Percentiles rank a stretch among this genome's conserved stretches.
These are phyloP conservation scores for Cyprinella venusta DNA, from an alignment of 2,797 vertebrate genomes.

Conservation along the genomic window DNA sequence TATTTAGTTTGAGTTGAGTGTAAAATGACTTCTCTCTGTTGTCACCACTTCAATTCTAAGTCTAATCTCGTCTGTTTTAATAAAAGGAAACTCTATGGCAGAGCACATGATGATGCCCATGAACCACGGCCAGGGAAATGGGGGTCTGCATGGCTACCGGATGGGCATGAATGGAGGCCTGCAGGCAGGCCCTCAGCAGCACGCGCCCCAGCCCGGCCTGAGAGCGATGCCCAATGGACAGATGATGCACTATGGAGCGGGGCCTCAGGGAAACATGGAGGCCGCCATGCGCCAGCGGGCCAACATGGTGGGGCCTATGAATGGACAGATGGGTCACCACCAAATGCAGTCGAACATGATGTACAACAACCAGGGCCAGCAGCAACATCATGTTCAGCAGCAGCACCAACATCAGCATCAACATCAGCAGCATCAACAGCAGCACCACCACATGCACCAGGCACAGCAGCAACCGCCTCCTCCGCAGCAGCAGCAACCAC, in stretches of 20 bases:
- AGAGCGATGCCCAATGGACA: constrained; percentile 76
- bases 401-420: constrained; percentile 76
- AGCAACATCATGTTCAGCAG: constrained; percentile 74
- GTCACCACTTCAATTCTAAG: constrained; percentile 4
- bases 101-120: constrained; percentile 96
- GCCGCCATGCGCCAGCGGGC: constrained; percentile 82
- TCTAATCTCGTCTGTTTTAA: constrained; percentile 62
- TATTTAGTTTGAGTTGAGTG: background rate
- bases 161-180: constrained; percentile 87
- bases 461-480: constrained; percentile 69
- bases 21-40: background rate
- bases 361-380: constrained; percentile 80
- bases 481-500: constrained; percentile 66
- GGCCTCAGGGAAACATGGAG: constrained; percentile 81
- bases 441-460: constrained; percentile 76
- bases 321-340: constrained; percentile 82
- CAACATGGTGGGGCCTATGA: constrained; percentile 79
- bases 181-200: constrained; percentile 83
- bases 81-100: constrained; percentile 82
- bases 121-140: constrained; percentile 82
- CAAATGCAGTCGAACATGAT: constrained; percentile 86
- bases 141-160: constrained; percentile 87
- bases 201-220: constrained; percentile 80
- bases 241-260: constrained; percentile 86
- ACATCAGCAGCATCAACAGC: constrained; percentile 61